These are phyloP conservation scores for Meriones psammophilus DNA, from an alignment of 2,797 vertebrate genomes.

Conservation along the genomic window DNA sequence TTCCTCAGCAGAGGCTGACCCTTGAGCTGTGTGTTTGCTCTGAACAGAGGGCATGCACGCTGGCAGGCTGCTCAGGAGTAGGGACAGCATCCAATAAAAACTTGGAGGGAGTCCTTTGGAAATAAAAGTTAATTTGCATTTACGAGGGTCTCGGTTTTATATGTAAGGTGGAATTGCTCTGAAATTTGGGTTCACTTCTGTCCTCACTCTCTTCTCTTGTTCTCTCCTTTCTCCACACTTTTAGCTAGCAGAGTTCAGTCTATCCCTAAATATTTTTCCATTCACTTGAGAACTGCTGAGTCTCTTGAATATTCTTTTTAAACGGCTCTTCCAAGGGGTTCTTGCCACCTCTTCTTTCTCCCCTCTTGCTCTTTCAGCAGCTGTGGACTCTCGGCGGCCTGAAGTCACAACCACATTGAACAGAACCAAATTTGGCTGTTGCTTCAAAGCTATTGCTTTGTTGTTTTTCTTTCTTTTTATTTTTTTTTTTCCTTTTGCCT, in stretches of 20 bases:
- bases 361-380: not conserved
- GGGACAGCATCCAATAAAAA: not conserved
- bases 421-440: constrained; percentile 34
- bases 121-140: constrained; percentile 58
- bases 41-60: not conserved
- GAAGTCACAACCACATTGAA: constrained; percentile 11
- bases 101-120: constrained; percentile 57
- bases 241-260: constrained; percentile 22
- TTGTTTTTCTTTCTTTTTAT: not conserved
- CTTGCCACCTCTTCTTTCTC: not conserved
- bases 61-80: constrained; percentile 14
- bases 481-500: not conserved
- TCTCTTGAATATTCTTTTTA: not conserved
- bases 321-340: not conserved
- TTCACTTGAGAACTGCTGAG: not conserved
- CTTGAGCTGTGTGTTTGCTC: not conserved
- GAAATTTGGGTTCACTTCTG: not conserved
- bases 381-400: not conserved
- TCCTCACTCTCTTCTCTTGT: not conserved
- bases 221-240: not conserved
- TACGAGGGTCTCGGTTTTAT: not conserved
- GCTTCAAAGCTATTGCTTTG: constrained; percentile 53
- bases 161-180: not conserved
- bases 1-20: constrained; percentile 2
- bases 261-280: constrained; percentile 43